Percentiles rank a stretch among this genome's conserved stretches.
Conservation (phyloP, 2,113 vertebrate genomes). For the Macaca mulatta region DNA sequence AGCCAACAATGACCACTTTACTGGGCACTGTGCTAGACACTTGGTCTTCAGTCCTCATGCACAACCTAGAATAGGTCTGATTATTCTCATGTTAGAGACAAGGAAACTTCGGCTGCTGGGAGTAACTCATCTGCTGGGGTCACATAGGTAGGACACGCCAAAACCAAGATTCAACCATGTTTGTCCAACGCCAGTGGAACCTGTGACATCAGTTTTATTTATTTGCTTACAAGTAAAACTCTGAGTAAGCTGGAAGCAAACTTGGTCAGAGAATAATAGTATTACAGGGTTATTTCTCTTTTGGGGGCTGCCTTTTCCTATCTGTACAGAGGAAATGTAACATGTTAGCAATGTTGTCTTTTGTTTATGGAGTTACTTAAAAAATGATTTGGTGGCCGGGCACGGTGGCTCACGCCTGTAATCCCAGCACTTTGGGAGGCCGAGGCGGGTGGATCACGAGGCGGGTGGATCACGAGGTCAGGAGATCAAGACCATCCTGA, state of each 20-base stretch:
- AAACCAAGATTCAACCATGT: background rate
- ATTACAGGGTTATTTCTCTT: background rate
- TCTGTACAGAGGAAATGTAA: background rate
- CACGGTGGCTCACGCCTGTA: too few relatives aligned
- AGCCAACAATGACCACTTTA: background rate
- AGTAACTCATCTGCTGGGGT: background rate
- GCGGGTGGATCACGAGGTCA: too few relatives aligned
- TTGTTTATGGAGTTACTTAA: background rate
- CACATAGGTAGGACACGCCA: background rate
- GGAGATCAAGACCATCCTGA: too few relatives aligned
- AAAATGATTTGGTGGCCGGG: background rate
- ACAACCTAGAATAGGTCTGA: background rate
- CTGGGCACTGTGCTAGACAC: background rate
- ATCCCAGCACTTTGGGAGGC: too few relatives aligned
- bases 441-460: too few relatives aligned
- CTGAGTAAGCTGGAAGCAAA: background rate
- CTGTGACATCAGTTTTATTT: background rate
- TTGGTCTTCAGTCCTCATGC: background rate
- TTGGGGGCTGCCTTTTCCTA: background rate
- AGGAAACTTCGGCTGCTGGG: background rate
- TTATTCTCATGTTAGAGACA: background rate
- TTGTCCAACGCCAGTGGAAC: background rate
- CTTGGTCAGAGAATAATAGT: background rate
- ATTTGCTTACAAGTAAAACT: background rate
- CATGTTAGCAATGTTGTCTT: background rate